Evolutionary conservation across 2,113 vertebrate species (phyloP), one percentile per base, ranked within the genome.

Genomic region (Tonatia bakeri): DNA sequence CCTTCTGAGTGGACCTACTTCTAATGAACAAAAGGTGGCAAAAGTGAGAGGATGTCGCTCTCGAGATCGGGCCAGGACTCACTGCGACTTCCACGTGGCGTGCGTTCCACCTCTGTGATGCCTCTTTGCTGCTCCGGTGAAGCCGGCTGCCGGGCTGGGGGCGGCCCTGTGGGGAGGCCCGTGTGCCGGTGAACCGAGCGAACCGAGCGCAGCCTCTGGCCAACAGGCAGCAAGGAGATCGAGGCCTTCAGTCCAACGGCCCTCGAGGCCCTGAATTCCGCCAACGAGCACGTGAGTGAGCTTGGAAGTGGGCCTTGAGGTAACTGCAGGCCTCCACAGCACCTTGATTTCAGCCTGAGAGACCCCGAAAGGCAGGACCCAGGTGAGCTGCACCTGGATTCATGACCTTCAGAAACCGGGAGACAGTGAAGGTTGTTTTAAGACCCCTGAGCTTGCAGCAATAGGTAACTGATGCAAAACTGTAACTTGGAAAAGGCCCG

Each of bases 21-120:
- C 77, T 94, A 85, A 91, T 80, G 91, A 88, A 76, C 36, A 77
- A 76, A 96, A 89, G 65, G 82, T 9, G 73, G 83, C 26, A 40
- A 69, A 54, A 75, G 64, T 12, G 65, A 73, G 36, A 38, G 81
- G 54, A 87, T 56, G 31, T 72, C 54, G 15, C 54, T 92, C 64
- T 31, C 6, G 75, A 88, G 43, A 36, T 38, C 2, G n/a, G 72
- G 75, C 67, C n/a, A 9, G 7, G 56, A 75, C 65, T 77, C n/a
- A 36, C 65, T 5, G 43, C 33, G 56, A 19, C 87, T 87, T 77
- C n/a, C 26, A 10, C 36, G 14, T 43, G 81, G 36, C 24, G 38
- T 2, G 4, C 3, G 0, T 31, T 56, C 59, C 1, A 31, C 28
- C 14, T 47, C 3, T 4, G 7, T 1, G 54, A 73, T 13, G 43